These are phyloP conservation scores for Galerucella nymphaeae DNA, from an alignment of 2,888 invertebrate species.

Conservation along the genomic window DNA sequence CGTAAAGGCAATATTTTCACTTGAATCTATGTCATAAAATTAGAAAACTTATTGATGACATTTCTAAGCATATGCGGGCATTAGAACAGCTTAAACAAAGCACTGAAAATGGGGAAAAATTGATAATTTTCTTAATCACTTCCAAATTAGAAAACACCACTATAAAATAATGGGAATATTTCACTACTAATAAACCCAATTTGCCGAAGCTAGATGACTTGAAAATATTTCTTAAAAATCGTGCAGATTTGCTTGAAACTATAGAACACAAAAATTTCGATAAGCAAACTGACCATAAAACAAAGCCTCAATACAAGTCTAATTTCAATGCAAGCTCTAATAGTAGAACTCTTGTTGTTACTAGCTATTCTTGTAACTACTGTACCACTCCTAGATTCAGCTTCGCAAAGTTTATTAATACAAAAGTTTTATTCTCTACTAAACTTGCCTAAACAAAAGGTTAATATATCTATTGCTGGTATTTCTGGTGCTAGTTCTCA, in stretches of 20 bases:
- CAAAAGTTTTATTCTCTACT: neutral
- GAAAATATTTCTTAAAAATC: conserved; percentile 7
- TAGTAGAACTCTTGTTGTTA: neutral
- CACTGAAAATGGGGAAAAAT: conserved; percentile 24
- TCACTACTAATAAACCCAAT: neutral
- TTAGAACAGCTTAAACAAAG: conserved; percentile 24
- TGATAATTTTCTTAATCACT: conserved; percentile 22
- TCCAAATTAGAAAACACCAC: conserved; percentile 19
- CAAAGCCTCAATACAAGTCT: neutral
- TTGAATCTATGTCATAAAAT: conserved; percentile 18
- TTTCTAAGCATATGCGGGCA: conserved; percentile 10
- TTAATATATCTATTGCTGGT: neutral
- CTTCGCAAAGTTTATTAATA: conserved; percentile 18
- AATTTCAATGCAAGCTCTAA: neutral
- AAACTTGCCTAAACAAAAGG: no score
- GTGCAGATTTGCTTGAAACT: conserved; percentile 20
- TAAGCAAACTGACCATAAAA: neutral
- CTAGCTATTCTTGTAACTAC: conserved; percentile 13
- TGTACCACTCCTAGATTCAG: conserved; percentile 21
- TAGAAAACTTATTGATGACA: conserved; percentile 12
- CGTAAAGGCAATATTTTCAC: conserved; percentile 25
- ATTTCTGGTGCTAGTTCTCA: neutral
- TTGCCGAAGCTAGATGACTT: conserved; percentile 18
- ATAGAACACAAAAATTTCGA: conserved; percentile 3
- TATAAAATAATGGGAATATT: conserved; percentile 24